Evolutionary conservation across 2,797 vertebrate species (phyloP).

Genomic region (Ceryle rudis): DNA sequence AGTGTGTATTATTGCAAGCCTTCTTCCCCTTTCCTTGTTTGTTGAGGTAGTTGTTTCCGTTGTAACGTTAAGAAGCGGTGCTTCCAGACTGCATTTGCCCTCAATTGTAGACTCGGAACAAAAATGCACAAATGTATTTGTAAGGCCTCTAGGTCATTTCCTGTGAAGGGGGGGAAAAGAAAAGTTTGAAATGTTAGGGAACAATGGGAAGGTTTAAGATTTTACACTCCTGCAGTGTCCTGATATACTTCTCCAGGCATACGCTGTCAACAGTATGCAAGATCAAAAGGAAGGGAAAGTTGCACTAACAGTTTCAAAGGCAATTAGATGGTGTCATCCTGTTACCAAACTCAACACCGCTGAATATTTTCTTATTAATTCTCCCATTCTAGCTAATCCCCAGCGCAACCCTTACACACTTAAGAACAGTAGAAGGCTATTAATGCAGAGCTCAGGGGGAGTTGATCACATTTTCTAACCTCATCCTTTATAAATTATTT

Average conservation of each 20-base stretch:
- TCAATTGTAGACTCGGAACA: slow-evolving; percentile 83
- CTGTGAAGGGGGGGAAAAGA: slow-evolving; percentile 78
- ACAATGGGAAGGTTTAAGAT: slow-evolving; percentile 73
- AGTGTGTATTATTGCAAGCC: slow-evolving; percentile 78
- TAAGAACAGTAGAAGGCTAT: background rate
- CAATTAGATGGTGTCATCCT: background rate
- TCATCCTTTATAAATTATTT: background rate
- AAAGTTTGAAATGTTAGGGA: slow-evolving; percentile 59
- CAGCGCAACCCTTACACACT: background rate
- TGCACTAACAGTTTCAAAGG: background rate
- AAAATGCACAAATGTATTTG: slow-evolving; percentile 89
- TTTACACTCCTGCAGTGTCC: slow-evolving; percentile 25
- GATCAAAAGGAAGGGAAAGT: background rate
- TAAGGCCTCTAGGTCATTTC: slow-evolving; percentile 99
- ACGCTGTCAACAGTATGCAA: background rate
- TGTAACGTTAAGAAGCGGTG: slow-evolving; percentile 87
- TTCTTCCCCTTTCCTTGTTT: slow-evolving; percentile 81
- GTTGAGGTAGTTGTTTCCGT: slow-evolving; percentile 94
- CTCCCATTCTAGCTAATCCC: background rate
- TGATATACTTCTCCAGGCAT: background rate
- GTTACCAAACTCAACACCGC: background rate
- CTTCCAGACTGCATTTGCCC: slow-evolving; percentile 84
- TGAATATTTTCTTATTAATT: background rate
- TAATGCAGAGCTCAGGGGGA: background rate
- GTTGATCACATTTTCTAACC: background rate